Percentiles rank a stretch among this genome's conserved stretches.
phyloP scores from a whole-genome alignment of 2,888 invertebrate genomes.

The Nomada lathburiana region DNA sequence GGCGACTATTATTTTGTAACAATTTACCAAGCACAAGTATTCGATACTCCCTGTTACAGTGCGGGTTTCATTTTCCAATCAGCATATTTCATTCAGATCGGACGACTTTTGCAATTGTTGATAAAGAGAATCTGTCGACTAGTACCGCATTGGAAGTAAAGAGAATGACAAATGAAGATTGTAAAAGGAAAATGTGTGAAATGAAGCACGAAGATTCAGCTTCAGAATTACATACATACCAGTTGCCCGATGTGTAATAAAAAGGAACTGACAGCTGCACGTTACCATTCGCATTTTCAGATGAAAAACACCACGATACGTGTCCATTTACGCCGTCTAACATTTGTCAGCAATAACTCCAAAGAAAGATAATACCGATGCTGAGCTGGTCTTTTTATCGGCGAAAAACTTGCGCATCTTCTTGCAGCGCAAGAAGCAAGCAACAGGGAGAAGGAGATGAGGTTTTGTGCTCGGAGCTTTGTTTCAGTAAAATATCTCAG shows the following conservation, averaged over 20 bases:
- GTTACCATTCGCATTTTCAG: conserved; percentile 34
- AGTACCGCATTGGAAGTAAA: too few species aligned
- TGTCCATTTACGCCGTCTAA: conserved; percentile 18
- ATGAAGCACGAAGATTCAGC: neutral
- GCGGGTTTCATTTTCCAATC: too few species aligned
- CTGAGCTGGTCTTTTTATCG: conserved; percentile 55
- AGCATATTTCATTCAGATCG: too few species aligned
- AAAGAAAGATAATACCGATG: conserved; percentile 55
- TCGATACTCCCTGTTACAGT: too few species aligned
- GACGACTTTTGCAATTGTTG: too few species aligned
- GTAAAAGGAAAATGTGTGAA: neutral
- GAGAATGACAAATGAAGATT: neutral
- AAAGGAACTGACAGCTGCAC: conserved; percentile 4
- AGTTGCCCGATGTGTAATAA: neutral
- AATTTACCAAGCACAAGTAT: too few species aligned
- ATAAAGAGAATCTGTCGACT: too few species aligned
- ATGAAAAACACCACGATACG: conserved; percentile 31
- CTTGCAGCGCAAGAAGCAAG: conserved; percentile 25
- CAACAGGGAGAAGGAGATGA: conserved; percentile 8
- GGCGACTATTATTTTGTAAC: too few species aligned
- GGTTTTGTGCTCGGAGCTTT: conserved; percentile 55
- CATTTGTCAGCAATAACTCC: conserved; percentile 55
- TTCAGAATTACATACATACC: neutral
- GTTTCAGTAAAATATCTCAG: conserved; percentile 67
- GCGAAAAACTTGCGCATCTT: conserved; percentile 48